Evolutionary conservation across 1,140 invertebrate genomes (phyloP).

Genomic region (Wasmannia auropunctata): DNA sequence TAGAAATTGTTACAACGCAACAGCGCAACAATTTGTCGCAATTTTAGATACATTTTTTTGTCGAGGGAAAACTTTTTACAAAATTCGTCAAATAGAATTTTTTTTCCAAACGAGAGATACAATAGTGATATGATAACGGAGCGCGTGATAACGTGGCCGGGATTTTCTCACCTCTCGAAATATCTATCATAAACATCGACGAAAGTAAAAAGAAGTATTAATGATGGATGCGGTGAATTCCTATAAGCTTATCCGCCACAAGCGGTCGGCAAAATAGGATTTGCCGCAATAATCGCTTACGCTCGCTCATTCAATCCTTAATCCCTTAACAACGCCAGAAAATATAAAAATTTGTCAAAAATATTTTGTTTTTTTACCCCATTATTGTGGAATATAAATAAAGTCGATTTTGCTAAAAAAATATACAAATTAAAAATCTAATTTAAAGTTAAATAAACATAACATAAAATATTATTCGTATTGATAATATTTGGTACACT

Average conservation of each 20-base stretch:
- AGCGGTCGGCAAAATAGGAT: conserved; percentile 54
- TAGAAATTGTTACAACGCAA: conserved; percentile 12
- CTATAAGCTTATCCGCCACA: conserved; percentile 33
- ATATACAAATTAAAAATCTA: not conserved
- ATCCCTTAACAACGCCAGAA: conserved; percentile 10
- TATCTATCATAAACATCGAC: conserved; percentile 59
- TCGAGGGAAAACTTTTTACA: not conserved
- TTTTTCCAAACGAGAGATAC: not conserved
- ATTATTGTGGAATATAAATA: not conserved
- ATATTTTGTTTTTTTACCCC: conserved; percentile 10
- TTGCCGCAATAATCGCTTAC: conserved; percentile 45
- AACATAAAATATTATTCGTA: not conserved
- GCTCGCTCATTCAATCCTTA: not conserved
- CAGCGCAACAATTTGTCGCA: not conserved
- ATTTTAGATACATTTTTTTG: not conserved
- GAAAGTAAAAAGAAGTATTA: conserved; percentile 51
- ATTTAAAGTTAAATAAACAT: not conserved
- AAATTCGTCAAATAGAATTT: conserved; percentile 28
- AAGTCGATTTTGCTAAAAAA: not conserved
- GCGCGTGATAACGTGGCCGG: conserved; percentile 26
- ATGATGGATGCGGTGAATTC: conserved; percentile 55
- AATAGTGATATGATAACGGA: conserved; percentile 20
- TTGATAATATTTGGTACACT: not conserved
- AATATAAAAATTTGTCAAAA: conserved; percentile 30
- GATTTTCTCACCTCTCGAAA: conserved; percentile 57